Conservation (phyloP, 2,113 vertebrate species). For the Oncorhynchus kisutch region DNA sequence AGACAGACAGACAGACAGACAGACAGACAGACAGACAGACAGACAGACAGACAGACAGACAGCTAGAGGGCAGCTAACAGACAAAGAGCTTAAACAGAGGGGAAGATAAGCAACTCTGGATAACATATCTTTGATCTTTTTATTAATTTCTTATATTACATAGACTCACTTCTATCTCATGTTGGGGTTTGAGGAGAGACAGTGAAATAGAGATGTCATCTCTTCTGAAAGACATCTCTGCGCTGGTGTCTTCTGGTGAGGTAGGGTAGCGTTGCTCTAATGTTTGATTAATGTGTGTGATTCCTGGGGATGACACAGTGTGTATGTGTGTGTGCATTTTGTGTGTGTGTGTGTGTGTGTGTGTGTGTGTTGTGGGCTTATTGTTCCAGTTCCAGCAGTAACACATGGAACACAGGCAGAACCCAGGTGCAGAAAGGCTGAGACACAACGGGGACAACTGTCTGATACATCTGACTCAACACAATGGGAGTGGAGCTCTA, state of each 20-base stretch:
- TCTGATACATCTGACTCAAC: conserved; percentile 19
- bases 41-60: not conserved
- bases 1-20: not conserved
- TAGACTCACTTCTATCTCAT: no score
- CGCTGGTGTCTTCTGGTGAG: not conserved
- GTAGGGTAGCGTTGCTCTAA: not conserved
- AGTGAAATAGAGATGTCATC: no score
- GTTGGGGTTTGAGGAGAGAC: no score
- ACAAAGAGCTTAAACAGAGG: no score
- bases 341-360: no score
- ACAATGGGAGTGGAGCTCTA: not conserved
- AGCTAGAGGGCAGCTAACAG: no score
- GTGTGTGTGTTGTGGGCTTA: conserved; percentile 4
- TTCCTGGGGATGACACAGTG: not conserved
- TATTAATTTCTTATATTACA: no score
- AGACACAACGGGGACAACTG: conserved; percentile 3
- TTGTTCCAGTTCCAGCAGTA: conserved; percentile 30
- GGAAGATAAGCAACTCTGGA: no score
- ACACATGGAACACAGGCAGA: conserved; percentile 1
- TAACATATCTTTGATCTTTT: no score
- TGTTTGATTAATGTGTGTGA: not conserved
- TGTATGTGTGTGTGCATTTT: not conserved
- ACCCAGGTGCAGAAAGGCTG: not conserved
- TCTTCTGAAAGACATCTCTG: not conserved
- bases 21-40: no score